A percentile compares a stretch with the other conserved stretches of the same genome.
phyloP scores from a whole-genome alignment of 2,888 invertebrate species.

The Perizoma affinitatum region DNA sequence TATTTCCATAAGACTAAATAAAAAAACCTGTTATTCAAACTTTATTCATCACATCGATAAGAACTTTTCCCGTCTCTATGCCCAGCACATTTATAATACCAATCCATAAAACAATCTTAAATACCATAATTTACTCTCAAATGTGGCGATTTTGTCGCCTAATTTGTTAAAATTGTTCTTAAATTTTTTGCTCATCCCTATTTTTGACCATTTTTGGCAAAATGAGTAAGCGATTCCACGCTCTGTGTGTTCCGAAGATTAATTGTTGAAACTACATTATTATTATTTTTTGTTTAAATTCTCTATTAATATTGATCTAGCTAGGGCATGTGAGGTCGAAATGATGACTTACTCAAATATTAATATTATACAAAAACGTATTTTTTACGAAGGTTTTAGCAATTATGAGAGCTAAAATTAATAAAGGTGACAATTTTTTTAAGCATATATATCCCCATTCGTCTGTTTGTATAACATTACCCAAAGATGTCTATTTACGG shows the following conservation, averaged over 20 bases:
- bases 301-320: constrained; percentile 67
- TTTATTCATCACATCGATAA: constrained; percentile 5
- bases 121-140: constrained; percentile 66
- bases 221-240: constrained; percentile 76
- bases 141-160: constrained; percentile 79
- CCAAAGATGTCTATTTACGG: too few species aligned
- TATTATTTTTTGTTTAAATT: constrained; percentile 58
- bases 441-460: too few species aligned
- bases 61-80: constrained; percentile 42
- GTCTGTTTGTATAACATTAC: too few species aligned
- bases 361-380: background rate
- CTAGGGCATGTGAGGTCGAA: constrained; percentile 64
- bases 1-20: too few species aligned
- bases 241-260: constrained; percentile 72
- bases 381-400: too few species aligned
- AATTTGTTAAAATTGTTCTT: constrained; percentile 75
- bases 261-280: constrained; percentile 69
- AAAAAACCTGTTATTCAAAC: background rate
- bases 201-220: constrained; percentile 51
- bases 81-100: constrained; percentile 58
- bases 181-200: constrained; percentile 50
- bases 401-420: too few species aligned
- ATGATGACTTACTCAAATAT: constrained; percentile 61
- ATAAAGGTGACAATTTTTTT: too few species aligned
- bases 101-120: constrained; percentile 63